These are phyloP conservation scores for Amphipoea oculea DNA, from an alignment of 2,888 invertebrate genomes.

Conservation along the genomic window DNA sequence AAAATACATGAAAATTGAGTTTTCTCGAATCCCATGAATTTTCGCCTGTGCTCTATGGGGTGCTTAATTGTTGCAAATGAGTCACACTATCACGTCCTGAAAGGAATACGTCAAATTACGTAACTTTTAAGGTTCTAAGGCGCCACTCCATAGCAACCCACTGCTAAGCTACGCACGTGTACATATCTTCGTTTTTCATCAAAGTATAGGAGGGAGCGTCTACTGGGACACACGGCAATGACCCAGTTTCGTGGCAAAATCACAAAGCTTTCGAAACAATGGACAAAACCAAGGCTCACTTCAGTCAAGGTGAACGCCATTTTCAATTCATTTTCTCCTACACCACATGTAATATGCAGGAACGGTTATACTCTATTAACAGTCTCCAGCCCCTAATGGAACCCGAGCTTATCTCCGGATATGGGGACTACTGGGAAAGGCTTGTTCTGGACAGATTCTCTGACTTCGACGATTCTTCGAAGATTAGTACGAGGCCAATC, in stretches of 20 bases:
- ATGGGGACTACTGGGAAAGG: background rate
- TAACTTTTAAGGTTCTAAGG: background rate
- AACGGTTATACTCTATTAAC: background rate
- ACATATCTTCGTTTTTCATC: background rate
- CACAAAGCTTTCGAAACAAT: background rate
- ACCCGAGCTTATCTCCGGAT: background rate
- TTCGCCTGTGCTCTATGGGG: too few species aligned
- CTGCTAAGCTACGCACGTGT: too few species aligned
- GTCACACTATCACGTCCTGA: too few species aligned
- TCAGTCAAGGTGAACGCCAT: background rate
- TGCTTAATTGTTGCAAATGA: too few species aligned
- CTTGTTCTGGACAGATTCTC: background rate
- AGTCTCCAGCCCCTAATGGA: background rate
- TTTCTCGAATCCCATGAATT: too few species aligned
- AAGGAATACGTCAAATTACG: too few species aligned
- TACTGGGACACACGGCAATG: too few species aligned
- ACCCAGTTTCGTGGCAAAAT: background rate
- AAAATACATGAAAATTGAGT: too few species aligned
- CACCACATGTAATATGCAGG: background rate
- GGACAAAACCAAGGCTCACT: background rate
- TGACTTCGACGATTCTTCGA: background rate
- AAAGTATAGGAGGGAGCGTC: too few species aligned
- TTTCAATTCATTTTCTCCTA: background rate
- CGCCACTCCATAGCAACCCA: background rate
- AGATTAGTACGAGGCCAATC: background rate